phyloP scores from a whole-genome alignment of 2,113 vertebrate species.

The Mola mola region DNA sequence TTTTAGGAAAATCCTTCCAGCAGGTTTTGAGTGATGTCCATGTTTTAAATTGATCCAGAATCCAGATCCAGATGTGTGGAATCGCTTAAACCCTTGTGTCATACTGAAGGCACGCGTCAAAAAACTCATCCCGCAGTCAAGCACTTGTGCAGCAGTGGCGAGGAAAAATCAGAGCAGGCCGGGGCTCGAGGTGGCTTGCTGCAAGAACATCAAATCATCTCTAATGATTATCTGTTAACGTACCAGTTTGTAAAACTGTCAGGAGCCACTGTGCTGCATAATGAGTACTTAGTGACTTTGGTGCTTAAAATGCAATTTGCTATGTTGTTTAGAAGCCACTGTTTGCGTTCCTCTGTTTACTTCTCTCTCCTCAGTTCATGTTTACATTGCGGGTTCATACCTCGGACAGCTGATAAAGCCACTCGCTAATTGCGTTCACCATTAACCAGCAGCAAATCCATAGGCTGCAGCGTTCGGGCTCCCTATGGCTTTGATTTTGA shows the following conservation, averaged over 20 bases:
- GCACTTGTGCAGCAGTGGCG: too few species aligned
- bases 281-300: neutral
- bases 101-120: too few species aligned
- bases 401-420: slow-evolving; percentile 2
- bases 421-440: slow-evolving; percentile 45
- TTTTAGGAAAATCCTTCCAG: too few species aligned
- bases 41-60: too few species aligned
- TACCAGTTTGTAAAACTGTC: neutral
- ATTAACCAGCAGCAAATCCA: slow-evolving; percentile 54
- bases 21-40: too few species aligned
- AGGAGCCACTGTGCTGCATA: neutral
- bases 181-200: too few species aligned
- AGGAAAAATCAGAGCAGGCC: too few species aligned
- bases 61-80: too few species aligned
- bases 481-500: slow-evolving; percentile 63
- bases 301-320: neutral
- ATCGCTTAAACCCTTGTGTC: too few species aligned
- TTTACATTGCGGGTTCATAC: slow-evolving; percentile 3
- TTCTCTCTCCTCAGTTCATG: neutral
- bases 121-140: too few species aligned
- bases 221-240: neutral
- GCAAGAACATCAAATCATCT: too few species aligned
- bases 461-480: slow-evolving; percentile 36
- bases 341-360: slow-evolving; percentile 6
- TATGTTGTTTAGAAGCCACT: neutral